These are phyloP conservation scores for Cataglyphis cursor DNA, from an alignment of 2,888 invertebrate species.

Conservation along the genomic window DNA sequence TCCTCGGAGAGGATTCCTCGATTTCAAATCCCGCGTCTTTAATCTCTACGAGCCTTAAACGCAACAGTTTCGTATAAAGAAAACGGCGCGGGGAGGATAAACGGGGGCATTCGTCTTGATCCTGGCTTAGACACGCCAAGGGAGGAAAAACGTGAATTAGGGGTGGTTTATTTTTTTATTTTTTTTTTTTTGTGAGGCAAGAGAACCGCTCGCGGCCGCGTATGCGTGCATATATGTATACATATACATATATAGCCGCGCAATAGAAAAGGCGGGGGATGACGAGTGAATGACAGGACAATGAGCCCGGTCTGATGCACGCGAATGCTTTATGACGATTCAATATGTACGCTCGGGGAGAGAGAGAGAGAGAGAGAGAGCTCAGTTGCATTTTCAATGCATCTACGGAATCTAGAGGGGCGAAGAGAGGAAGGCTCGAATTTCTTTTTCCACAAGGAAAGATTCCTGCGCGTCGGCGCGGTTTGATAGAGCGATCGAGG, in stretches of 20 bases:
- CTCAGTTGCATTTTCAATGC: constrained; percentile 75
- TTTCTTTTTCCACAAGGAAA: constrained; percentile 59
- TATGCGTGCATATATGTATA: constrained; percentile 26
- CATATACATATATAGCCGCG: constrained; percentile 26
- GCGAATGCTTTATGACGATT: constrained; percentile 86
- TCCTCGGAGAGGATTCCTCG: constrained; percentile 21
- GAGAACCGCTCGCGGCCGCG: constrained; percentile 47
- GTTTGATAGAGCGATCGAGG: constrained; percentile 42
- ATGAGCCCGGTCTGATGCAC: constrained; percentile 85
- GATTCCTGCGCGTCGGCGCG: constrained; percentile 33
- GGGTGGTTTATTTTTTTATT: constrained; percentile 83
- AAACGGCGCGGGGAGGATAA: constrained; percentile 15
- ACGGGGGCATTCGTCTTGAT: constrained; percentile 66
- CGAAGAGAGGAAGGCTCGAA: constrained; percentile 59
- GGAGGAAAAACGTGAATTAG: constrained; percentile 80
- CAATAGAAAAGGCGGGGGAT: constrained; percentile 81
- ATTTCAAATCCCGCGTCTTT: constrained; percentile 57
- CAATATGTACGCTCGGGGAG: constrained; percentile 79
- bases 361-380: constrained; percentile 26
- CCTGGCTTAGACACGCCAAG: constrained; percentile 72
- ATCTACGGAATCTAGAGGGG: constrained; percentile 53
- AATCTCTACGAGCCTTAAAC: constrained; percentile 68
- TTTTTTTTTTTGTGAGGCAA: constrained; percentile 56
- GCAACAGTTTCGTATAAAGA: constrained; percentile 81
- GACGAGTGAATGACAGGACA: constrained; percentile 87